These are phyloP conservation scores for Hydropsyche tenuis DNA, from an alignment of 1,140 invertebrate species.

Conservation along the genomic window DNA sequence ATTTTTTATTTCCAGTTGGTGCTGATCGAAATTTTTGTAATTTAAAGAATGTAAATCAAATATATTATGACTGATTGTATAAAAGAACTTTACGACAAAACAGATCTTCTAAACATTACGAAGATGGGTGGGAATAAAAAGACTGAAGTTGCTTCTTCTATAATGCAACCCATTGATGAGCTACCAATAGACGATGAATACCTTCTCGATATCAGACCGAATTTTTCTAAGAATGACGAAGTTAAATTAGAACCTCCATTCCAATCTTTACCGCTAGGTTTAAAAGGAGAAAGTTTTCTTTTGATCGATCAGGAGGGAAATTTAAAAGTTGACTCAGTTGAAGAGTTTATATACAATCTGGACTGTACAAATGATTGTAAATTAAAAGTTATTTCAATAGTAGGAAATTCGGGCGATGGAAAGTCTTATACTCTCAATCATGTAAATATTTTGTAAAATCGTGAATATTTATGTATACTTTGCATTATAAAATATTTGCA, in stretches of 20 bases:
- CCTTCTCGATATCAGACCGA: background rate
- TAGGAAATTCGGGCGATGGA: constrained; percentile 87
- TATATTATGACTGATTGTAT: constrained; percentile 17
- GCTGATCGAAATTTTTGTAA: background rate
- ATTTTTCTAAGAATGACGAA: background rate
- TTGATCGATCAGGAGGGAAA: constrained; percentile 66
- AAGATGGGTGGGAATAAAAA: background rate
- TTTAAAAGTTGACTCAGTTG: constrained; percentile 60
- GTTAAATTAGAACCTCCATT: constrained; percentile 25
- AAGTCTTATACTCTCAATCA: constrained; percentile 86
- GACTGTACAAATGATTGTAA: constrained; percentile 60
- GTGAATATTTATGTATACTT: no score
- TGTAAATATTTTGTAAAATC: constrained; percentile 52
- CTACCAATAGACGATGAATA: constrained; percentile 7
- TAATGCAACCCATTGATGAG: constrained; percentile 6
- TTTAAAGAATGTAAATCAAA: background rate
- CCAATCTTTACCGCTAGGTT: constrained; percentile 39
- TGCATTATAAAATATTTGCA: constrained; percentile 1
- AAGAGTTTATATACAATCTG: constrained; percentile 63
- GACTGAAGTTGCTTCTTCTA: background rate
- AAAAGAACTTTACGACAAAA: background rate
- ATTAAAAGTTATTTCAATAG: constrained; percentile 86
- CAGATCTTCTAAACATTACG: background rate
- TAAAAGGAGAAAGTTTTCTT: constrained; percentile 58
- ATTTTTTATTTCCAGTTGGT: background rate